Evolutionary conservation across 2,797 vertebrate genomes (phyloP).

Genomic region (Semaprochilodus insignis): DNA sequence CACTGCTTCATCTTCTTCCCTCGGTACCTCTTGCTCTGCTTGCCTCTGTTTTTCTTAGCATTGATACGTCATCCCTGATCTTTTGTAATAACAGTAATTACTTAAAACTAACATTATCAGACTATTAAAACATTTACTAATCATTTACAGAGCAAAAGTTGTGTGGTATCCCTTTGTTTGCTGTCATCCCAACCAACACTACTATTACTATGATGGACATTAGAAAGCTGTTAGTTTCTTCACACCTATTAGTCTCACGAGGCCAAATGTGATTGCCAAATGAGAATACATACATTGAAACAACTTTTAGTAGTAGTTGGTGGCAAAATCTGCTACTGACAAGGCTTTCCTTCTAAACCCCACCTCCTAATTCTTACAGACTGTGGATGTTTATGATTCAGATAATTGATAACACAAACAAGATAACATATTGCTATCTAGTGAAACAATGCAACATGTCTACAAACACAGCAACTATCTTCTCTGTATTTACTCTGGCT

Average conservation of each 20-base stretch:
- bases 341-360: too few relatives aligned
- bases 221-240: neutral
- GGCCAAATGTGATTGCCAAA: neutral
- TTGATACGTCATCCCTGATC: slow-evolving; percentile 1
- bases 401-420: neutral
- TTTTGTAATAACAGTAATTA: neutral
- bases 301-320: neutral
- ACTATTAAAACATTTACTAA: neutral
- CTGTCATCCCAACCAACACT: neutral
- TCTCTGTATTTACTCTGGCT: too few relatives aligned
- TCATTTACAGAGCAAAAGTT: slow-evolving; percentile 3
- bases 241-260: neutral
- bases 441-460: too few relatives aligned
- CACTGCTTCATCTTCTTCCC: slow-evolving; percentile 17
- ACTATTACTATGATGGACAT: neutral
- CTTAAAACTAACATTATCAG: slow-evolving; percentile 15
- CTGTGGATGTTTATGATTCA: too few relatives aligned
- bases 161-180: neutral
- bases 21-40: slow-evolving; percentile 36
- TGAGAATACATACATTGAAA: neutral
- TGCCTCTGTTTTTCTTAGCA: slow-evolving; percentile 10
- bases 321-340: neutral
- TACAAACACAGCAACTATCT: neutral
- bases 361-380: neutral
- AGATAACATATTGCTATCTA: neutral